Base-by-base conservation (phyloP, 2,888 invertebrate species). In the Polietes domitor region DNA sequence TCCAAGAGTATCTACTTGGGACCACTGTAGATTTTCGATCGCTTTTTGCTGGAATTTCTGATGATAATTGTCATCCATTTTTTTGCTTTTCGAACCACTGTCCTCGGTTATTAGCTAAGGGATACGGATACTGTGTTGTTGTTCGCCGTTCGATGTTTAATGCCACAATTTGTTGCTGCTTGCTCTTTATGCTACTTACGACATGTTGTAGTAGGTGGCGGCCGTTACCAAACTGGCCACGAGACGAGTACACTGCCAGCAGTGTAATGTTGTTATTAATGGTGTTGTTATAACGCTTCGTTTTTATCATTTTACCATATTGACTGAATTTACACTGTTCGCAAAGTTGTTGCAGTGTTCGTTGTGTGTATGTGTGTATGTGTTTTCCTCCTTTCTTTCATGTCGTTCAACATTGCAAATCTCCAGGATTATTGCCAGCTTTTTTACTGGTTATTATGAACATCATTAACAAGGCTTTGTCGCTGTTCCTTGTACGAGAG, bases 361-460 rank as follows among this genome's bases (percentile, higher is more conserved):
- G n/a, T n/a, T n/a, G n/a, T 47, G 26, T 72, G 26, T 53, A n/a
- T 50, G 4, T 77, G 15, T 43, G n/a, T 32, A 61, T 32, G 32
- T 32, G 3, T 12, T 37, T 37, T 37, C 9, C 37, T 37, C 12
- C 9, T 37, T 37, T 12, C 15, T 58, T 5, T 47, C 28, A 12
- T 71, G 61, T 26, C 17, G 12, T 1, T 12, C 6, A 9, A 37
- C 6, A 72, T 37, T 63, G 77, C 24, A 26, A 77, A 77, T 78
- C 50, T 65, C 24, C 15, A 24, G 72, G 78, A 72, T 78, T 72
- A 72, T 78, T 78, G 47, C 72, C 63, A 26, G 78, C 63, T 78
- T 78, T n/a, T 78, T 28, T 71, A 72, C 65, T 63, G 63, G 72
- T 72, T 61, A 50, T 78, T 47, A n/a, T 47, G 47, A 47, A 47